These are phyloP conservation scores for Pardalotus punctatus DNA, from an alignment of 2,113 vertebrate species.

Conservation along the genomic window DNA sequence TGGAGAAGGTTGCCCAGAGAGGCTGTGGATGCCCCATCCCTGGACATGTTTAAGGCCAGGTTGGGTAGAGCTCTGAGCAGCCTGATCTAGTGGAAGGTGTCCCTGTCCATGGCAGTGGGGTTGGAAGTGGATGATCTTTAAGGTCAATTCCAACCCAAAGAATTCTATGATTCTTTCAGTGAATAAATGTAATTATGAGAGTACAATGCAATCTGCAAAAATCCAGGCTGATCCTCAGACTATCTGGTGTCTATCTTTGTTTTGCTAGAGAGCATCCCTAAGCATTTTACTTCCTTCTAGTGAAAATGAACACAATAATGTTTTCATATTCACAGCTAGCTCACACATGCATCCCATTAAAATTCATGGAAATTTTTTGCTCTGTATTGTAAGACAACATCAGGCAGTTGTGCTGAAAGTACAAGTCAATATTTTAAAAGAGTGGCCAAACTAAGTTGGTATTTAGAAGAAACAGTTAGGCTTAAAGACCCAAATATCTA, in stretches of 20 bases:
- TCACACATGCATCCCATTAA: background rate
- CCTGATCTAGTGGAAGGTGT: background rate
- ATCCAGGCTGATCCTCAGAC: background rate
- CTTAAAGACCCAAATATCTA: background rate
- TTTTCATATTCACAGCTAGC: accelerated
- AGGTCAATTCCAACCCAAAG: background rate
- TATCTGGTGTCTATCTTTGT: background rate
- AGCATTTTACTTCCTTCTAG: background rate
- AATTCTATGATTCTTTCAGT: background rate
- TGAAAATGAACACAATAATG: background rate
- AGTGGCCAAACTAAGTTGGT: background rate
- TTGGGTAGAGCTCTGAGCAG: background rate
- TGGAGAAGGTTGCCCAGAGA: background rate
- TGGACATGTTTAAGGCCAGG: background rate
- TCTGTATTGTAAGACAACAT: background rate
- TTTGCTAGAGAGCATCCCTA: background rate
- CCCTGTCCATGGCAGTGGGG: background rate
- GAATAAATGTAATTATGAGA: background rate
- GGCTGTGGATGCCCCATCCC: background rate
- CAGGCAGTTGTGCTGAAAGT: background rate
- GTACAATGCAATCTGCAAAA: background rate
- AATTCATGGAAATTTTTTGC: background rate
- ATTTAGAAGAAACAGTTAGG: background rate
- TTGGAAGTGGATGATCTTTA: background rate
- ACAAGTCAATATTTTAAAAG: background rate